Percentiles rank a stretch among this genome's conserved stretches.
Evolutionary conservation across 2,888 invertebrate species (phyloP).

Genomic region (Rhamnusium bicolor): DNA sequence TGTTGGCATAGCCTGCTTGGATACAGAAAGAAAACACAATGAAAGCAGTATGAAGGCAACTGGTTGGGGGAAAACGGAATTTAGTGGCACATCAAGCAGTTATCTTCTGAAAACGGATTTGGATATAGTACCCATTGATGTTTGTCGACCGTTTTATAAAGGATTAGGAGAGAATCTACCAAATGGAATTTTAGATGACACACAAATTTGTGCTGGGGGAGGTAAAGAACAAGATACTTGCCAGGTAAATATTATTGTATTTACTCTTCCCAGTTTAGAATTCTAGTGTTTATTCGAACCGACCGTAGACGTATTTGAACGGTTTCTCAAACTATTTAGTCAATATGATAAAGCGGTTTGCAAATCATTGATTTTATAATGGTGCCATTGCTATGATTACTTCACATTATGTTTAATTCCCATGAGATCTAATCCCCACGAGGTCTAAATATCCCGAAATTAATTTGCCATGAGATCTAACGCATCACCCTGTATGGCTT

Average conservation of each 20-base stretch:
- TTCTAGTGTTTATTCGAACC: no score
- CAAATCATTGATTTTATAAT: no score
- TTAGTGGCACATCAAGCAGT: background rate
- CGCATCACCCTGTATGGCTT: no score
- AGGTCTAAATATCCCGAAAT: no score
- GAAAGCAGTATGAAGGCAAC: slow-evolving; percentile 64
- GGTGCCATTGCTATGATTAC: no score
- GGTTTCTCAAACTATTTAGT: no score
- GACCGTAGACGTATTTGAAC: no score
- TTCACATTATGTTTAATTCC: no score
- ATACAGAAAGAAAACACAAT: slow-evolving; percentile 44
- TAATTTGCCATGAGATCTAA: no score
- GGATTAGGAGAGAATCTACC: background rate
- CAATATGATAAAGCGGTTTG: no score
- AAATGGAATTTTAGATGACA: background rate
- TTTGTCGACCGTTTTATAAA: background rate
- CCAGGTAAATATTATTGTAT: slow-evolving; percentile 19
- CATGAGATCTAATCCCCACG: no score
- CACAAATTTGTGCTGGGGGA: slow-evolving; percentile 12
- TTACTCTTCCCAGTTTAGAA: no score
- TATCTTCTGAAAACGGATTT: slow-evolving; percentile 3
- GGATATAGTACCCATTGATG: background rate
- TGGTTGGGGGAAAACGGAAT: slow-evolving; percentile 28
- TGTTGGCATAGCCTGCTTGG: slow-evolving; percentile 71
- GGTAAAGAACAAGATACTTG: slow-evolving; percentile 16